A percentile compares a stretch with the other conserved stretches of the same genome.
These are phyloP conservation scores for Mionectes macconnelli DNA, from an alignment of 2,113 vertebrate species.

Conservation along the genomic window DNA sequence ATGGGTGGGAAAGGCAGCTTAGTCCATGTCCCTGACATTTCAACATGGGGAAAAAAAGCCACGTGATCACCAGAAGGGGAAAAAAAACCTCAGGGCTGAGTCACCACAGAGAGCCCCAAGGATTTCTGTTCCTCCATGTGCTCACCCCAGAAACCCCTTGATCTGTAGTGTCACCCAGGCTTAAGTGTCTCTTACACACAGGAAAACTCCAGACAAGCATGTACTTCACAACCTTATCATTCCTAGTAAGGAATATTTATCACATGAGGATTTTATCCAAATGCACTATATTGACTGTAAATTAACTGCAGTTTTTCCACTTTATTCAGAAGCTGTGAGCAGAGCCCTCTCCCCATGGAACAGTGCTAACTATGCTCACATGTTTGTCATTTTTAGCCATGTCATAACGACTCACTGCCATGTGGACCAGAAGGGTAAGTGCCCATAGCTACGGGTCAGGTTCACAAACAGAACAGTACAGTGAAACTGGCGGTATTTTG, in stretches of 20 bases:
- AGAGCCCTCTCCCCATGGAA: background rate
- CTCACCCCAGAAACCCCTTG: background rate
- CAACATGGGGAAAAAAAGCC: background rate
- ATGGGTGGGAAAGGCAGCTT: background rate
- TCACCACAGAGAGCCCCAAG: background rate
- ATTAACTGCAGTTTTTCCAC: background rate
- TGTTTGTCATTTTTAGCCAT: background rate
- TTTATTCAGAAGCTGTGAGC: background rate
- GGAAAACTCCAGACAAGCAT: background rate
- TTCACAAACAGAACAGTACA: background rate
- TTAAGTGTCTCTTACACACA: rapidly evolving
- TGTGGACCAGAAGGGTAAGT: rapidly evolving
- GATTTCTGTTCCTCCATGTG: background rate
- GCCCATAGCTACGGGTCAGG: background rate
- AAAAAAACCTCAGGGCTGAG: background rate
- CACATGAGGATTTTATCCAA: background rate
- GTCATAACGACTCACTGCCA: background rate
- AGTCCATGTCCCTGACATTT: background rate
- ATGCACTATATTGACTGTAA: background rate
- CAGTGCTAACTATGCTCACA: background rate
- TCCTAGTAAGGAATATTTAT: background rate
- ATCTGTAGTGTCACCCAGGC: background rate
- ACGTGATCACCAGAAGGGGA: background rate
- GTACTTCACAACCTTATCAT: background rate
- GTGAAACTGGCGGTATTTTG: background rate